Percentiles rank a stretch among this genome's conserved stretches.
Evolutionary conservation across 2,797 vertebrate genomes (phyloP).

Genomic region (Rhabdophis nuchalis): DNA sequence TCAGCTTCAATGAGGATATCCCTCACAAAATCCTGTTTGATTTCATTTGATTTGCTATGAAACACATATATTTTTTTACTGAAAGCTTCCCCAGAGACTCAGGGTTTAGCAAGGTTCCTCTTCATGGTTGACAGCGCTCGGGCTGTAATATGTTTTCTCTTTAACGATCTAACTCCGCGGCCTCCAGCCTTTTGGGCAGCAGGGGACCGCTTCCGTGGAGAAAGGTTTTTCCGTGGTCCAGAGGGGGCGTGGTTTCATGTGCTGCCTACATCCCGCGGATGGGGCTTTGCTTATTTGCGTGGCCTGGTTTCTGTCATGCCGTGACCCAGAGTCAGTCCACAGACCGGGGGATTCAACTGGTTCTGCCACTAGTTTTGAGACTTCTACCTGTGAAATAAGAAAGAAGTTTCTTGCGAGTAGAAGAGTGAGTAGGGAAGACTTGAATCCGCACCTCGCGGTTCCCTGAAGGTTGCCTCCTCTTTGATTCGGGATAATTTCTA

Average conservation of each 20-base stretch:
- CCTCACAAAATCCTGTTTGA: background rate
- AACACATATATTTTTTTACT: background rate
- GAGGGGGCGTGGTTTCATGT: background rate
- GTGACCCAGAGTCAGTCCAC: background rate
- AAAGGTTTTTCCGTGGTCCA: no score
- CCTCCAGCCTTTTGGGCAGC: background rate
- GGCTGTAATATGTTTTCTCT: background rate
- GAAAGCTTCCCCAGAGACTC: background rate
- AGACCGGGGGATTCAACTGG: background rate
- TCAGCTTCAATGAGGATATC: background rate
- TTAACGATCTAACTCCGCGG: background rate
- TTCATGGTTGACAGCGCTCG: background rate
- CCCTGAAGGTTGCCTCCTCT: rapidly evolving
- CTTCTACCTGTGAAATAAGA: background rate
- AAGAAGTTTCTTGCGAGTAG: background rate
- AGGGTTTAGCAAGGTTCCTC: background rate
- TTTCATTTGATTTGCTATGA: background rate
- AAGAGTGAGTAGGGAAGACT: background rate
- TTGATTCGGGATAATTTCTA: background rate
- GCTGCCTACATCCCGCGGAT: background rate
- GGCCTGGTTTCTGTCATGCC: background rate
- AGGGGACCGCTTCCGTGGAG: background rate
- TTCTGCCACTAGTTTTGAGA: background rate
- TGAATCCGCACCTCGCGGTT: background rate
- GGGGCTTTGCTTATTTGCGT: background rate